These are phyloP conservation scores for Pangasius krempfi DNA, from an alignment of 2,797 vertebrate genomes.

Conservation along the genomic window DNA sequence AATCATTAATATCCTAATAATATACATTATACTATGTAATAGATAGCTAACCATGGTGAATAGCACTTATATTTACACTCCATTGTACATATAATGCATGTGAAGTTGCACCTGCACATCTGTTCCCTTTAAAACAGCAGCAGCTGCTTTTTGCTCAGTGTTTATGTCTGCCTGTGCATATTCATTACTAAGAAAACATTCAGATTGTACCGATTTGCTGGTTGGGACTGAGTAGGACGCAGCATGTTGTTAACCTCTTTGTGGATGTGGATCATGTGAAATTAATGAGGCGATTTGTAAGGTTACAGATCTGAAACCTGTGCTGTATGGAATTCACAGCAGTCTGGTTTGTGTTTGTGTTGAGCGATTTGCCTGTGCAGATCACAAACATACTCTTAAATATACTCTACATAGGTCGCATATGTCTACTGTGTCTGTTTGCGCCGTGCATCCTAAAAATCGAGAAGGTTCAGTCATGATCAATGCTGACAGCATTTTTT, in stretches of 20 bases:
- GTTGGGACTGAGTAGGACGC: slow-evolving; percentile 6
- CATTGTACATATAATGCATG: not conserved
- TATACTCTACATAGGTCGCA: not conserved
- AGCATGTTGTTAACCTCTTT: slow-evolving; percentile 18
- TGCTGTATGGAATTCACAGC: not conserved
- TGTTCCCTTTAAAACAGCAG: not conserved
- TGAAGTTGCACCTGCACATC: not conserved
- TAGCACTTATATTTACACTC: not conserved
- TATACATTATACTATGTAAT: not conserved
- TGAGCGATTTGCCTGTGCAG: not conserved
- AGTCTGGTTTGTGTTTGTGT: not conserved
- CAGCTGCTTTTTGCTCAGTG: not conserved
- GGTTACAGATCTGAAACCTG: not conserved
- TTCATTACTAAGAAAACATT: not conserved
- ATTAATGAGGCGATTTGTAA: slow-evolving; percentile 28
- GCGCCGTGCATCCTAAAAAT: not conserved
- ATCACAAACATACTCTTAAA: not conserved
- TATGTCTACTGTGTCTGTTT: not conserved
- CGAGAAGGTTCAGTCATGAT: not conserved
- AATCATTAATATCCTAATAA: not conserved
- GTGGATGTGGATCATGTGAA: slow-evolving; percentile 7
- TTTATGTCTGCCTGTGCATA: not conserved
- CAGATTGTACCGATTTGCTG: slow-evolving; percentile 18
- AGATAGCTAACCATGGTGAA: not conserved
- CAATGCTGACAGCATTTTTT: not conserved